Base-by-base conservation (phyloP, 1,140 invertebrate genomes). In the Phymastichus coffea region DNA sequence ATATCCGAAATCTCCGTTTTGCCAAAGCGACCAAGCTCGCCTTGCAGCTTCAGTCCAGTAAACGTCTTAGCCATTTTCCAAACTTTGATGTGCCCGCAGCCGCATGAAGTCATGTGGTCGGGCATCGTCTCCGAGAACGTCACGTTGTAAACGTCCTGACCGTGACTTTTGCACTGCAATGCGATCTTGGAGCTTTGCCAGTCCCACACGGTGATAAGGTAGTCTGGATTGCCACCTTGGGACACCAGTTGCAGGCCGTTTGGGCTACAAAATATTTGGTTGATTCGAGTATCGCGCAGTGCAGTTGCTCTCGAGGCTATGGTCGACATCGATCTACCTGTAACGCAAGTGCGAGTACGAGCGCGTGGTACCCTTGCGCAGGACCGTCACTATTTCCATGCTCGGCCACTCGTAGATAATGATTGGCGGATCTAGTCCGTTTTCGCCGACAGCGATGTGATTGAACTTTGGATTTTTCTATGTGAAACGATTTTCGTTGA, bases 61-160 rank as follows among this genome's bases (percentile, higher is more conserved):
- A 95, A 95, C 0, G 94, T 95, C 64, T 85, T 71, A 0, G 87
- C 87, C 86, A 95, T 94, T 83, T 93, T 95, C 94, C 94, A 96
- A 80, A 94, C 94, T 81, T 92, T 92, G 54, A 96, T 92, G 72
- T 95, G 93, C 15, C 84, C 86, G 0, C 74, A 72, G 81, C 92
- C 92, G 65, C 87, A 84, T 1, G 91, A 88, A 6, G 87, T 89
- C 22, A 96, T 78, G 64, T 91, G 85, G 3, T 88, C 90, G 6
- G 87, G 84, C 62, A 91, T 83, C 66, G 86, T 88, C 0, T 85
- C 82, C 4, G 93, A 94, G 74, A 95, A 95, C 66, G 87, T 86
- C 0, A 91, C 87, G 53, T 87, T 84, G 53, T 86, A 87, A 6
- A 95, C 86, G 68, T 89, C 86, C 70, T 91, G 90, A 20, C 86